Base-by-base conservation (phyloP, 2,113 vertebrate genomes). In the Istiophorus platypterus region DNA sequence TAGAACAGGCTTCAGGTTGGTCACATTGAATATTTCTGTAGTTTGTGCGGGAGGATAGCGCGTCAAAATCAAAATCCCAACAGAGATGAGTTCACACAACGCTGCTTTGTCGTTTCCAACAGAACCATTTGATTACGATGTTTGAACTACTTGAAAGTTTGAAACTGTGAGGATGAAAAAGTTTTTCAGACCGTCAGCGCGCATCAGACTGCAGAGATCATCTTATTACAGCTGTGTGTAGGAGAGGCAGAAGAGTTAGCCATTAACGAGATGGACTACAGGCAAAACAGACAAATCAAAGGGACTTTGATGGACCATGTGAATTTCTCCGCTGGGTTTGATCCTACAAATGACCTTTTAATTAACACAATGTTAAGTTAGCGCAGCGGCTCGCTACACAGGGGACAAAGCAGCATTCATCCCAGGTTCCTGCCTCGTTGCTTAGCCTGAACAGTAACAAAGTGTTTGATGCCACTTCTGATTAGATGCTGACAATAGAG, bases 311-410 rank as follows among this genome's bases (percentile, higher is more conserved):
- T 91, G 89, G 90, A 82, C 92, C 85, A 91, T 90, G 90, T 90
- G 94, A 91, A 90, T 90, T 87, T 92, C 81, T 92, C 79, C 89
- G 89, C 87, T 88, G 71, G 76, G 86, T 81, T 85, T 90, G 92
- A 93, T 93, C 92, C 93, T 91, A 88, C 79, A 93, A 94, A 91
- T 89, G 93, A 96, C 95, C 96, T 95, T 94, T 95, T 95, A 95
- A 96, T 96, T 90, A 95, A 94, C 93, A 90, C 90, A 94, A 93
- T 94, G 95, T 95, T 92, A 95, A 95, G 95, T 96, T 95, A 96
- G 94, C 90, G 91, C 92, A 93, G 90, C 90, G 79, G 90, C 92
- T 94, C 92, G 68, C 92, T 85, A 90, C 92, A 91, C 91, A 69
- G 70, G 91, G 82, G 94, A 95, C 96, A 93, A 94, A 94, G 94